Evolutionary conservation across 2,113 vertebrate genomes (phyloP).

Genomic region (Heteronetta atricapilla): DNA sequence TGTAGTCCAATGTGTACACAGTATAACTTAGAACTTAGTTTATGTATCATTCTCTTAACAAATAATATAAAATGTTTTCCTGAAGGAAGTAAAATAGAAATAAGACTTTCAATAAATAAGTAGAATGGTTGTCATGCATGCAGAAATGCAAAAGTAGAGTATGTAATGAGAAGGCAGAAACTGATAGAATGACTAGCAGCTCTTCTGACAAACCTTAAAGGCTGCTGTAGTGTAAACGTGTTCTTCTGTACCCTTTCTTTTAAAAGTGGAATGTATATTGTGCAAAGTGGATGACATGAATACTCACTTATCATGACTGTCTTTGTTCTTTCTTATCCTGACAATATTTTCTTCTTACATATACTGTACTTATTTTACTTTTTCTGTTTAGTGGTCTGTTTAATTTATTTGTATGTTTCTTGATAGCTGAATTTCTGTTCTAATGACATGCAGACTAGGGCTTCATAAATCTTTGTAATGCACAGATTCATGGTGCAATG

Average conservation of each 20-base stretch:
- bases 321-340: background rate
- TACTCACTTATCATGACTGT: background rate
- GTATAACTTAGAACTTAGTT: background rate
- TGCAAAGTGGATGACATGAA: background rate
- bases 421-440: background rate
- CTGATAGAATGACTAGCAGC: background rate
- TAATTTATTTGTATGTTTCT: background rate
- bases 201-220: background rate
- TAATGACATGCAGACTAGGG: background rate
- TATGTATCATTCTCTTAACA: background rate
- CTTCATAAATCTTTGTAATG: background rate
- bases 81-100: background rate
- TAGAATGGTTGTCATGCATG: background rate
- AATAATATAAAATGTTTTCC: background rate
- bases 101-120: background rate
- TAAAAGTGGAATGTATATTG: background rate
- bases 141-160: background rate
- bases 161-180: background rate
- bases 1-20: accelerated
- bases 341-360: background rate
- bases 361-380: background rate
- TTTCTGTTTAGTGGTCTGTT: background rate
- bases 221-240: background rate
- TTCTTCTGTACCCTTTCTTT: background rate
- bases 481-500: background rate